Percentiles rank a stretch among this genome's conserved stretches.
Conservation (phyloP, 1,140 invertebrate species). For the Hesperophylax magnus region DNA sequence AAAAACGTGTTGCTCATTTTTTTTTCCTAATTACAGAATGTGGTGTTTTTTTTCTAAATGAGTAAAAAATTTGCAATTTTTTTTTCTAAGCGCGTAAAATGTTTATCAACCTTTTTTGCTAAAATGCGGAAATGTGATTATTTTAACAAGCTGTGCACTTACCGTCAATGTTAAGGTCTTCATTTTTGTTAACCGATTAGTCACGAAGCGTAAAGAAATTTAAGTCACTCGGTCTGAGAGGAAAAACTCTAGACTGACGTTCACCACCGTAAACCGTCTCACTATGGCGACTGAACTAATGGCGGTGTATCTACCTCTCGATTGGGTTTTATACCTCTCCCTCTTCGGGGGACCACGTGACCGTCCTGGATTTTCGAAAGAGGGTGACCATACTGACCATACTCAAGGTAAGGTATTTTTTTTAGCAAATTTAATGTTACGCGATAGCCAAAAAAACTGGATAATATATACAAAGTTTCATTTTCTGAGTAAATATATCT, state of each 20-base stretch:
- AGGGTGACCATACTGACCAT: slow-evolving; percentile 43
- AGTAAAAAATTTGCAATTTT: too few relatives aligned
- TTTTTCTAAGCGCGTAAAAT: too few relatives aligned
- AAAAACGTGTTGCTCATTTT: too few relatives aligned
- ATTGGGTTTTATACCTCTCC: slow-evolving; percentile 41
- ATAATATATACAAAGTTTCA: too few relatives aligned
- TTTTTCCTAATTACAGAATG: too few relatives aligned
- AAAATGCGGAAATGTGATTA: too few relatives aligned
- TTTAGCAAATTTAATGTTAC: too few relatives aligned
- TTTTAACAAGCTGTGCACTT: neutral
- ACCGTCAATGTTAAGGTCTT: slow-evolving; percentile 48
- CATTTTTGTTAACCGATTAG: slow-evolving; percentile 28
- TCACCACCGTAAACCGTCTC: slow-evolving; percentile 35
- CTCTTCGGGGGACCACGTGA: slow-evolving; percentile 13
- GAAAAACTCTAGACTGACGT: slow-evolving; percentile 1
- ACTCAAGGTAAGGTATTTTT: slow-evolving; percentile 6
- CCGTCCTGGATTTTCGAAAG: slow-evolving; percentile 31
- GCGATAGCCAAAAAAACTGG: too few relatives aligned
- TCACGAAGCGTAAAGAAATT: slow-evolving; percentile 36
- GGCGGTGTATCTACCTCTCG: slow-evolving; percentile 25
- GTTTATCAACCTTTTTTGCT: too few relatives aligned
- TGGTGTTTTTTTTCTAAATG: too few relatives aligned
- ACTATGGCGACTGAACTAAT: neutral
- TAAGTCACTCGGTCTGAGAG: slow-evolving; percentile 24
- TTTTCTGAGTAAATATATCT: too few relatives aligned